Evolutionary conservation across 2,113 vertebrate genomes (phyloP).

Genomic region (Romanogobio albipinnatus): DNA sequence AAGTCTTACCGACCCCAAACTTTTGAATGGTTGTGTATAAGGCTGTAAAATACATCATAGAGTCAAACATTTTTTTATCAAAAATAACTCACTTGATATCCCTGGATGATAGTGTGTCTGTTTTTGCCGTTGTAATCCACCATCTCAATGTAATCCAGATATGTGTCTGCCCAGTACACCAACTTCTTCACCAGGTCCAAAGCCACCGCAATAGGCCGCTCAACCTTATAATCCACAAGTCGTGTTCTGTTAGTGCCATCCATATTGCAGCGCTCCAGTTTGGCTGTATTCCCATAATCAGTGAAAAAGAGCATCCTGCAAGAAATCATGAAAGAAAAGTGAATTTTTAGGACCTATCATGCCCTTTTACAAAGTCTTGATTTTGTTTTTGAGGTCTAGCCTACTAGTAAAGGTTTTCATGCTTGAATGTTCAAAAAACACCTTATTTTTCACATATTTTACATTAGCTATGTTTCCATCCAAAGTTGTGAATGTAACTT

Average conservation of each 20-base stretch:
- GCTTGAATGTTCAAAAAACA: too few species aligned
- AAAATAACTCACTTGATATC: slow-evolving; percentile 84
- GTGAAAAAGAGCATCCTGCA: slow-evolving; percentile 98
- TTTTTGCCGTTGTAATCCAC: slow-evolving; percentile 92
- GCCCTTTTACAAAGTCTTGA: too few species aligned
- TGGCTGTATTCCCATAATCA: slow-evolving; percentile 91
- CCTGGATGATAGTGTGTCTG: slow-evolving; percentile 86
- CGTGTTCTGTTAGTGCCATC: slow-evolving; percentile 92
- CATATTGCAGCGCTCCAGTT: slow-evolving; percentile 95
- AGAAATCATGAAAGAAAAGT: slow-evolving; percentile 52
- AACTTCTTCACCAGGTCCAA: slow-evolving; percentile 91
- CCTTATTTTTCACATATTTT: too few species aligned
- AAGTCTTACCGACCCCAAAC: not conserved
- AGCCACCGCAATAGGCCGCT: slow-evolving; percentile 89
- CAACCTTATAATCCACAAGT: slow-evolving; percentile 87
- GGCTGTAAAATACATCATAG: not conserved
- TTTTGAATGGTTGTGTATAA: not conserved
- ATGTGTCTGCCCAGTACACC: slow-evolving; percentile 96
- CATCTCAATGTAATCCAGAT: slow-evolving; percentile 93
- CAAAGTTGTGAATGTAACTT: too few species aligned
- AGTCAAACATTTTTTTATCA: not conserved
- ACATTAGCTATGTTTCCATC: too few species aligned
- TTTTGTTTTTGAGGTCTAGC: too few species aligned
- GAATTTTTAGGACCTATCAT: not conserved
- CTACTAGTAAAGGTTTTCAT: too few species aligned